Conservation (phyloP, 1,140 invertebrate species). For the Calycopis cecrops region DNA sequence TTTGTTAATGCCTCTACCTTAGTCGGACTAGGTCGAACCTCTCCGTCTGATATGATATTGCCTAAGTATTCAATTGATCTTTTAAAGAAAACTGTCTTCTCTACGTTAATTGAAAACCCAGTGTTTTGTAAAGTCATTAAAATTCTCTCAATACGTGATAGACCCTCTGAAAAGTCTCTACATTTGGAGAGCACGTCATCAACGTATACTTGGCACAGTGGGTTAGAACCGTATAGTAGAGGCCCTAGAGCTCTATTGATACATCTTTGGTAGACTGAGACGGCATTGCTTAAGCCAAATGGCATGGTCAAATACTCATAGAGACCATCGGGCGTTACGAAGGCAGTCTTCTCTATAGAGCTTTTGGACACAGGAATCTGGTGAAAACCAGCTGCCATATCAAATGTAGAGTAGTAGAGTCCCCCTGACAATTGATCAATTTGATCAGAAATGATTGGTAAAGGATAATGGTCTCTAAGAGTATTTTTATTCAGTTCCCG, state of each 20-base stretch:
- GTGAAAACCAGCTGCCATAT: slow-evolving; percentile 2
- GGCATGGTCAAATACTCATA: slow-evolving; percentile 20
- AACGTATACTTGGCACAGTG: too few species aligned
- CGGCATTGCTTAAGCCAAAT: slow-evolving; percentile 21
- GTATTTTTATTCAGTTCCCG: not conserved
- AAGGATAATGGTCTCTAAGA: not conserved
- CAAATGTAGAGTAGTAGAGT: not conserved
- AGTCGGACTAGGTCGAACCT: too few species aligned
- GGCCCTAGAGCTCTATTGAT: not conserved
- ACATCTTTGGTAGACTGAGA: not conserved
- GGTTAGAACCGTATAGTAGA: too few species aligned
- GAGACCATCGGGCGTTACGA: slow-evolving; percentile 1
- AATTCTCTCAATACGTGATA: too few species aligned
- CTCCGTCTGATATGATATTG: too few species aligned
- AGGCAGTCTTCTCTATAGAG: slow-evolving; percentile 2
- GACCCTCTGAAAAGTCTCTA: too few species aligned
- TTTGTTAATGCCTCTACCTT: too few species aligned
- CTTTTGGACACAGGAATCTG: not conserved
- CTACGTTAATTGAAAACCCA: too few species aligned
- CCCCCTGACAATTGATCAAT: not conserved
- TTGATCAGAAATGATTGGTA: not conserved
- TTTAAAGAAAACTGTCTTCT: too few species aligned
- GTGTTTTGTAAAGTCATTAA: too few species aligned
- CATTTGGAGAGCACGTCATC: too few species aligned
- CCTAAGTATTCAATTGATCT: too few species aligned